Percentiles rank a stretch among this genome's conserved stretches.
Evolutionary conservation across 2,888 invertebrate species (phyloP).

Genomic region (Xestia rhomboidea): DNA sequence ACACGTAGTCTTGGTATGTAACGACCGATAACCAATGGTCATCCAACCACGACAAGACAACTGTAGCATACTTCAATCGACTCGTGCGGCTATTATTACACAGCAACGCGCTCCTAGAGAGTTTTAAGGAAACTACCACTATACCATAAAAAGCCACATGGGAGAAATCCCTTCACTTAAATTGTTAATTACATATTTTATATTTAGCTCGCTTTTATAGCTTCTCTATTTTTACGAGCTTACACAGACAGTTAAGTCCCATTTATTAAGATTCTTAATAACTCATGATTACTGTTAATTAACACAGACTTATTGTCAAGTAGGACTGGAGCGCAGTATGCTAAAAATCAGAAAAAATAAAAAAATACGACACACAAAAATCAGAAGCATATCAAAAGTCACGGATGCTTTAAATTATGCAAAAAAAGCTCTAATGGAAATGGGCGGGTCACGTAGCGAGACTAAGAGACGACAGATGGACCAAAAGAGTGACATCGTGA

Average conservation of each 20-base stretch:
- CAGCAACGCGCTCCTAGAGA: background rate
- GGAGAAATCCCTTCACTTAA: background rate
- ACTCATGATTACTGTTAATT: constrained; percentile 14
- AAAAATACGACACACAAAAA: no score
- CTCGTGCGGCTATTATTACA: background rate
- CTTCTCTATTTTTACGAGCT: background rate
- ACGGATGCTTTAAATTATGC: no score
- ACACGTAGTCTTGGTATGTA: background rate
- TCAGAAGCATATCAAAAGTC: no score
- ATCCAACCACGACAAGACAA: background rate
- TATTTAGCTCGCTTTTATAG: background rate
- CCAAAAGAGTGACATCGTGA: no score
- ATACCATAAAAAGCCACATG: background rate
- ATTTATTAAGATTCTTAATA: constrained; percentile 5
- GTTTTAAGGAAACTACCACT: background rate
- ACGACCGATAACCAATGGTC: background rate
- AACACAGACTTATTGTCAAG: background rate
- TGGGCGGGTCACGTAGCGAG: no score
- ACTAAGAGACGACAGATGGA: no score
- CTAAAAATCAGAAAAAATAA: no score
- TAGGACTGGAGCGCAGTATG: no score
- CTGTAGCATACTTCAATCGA: background rate
- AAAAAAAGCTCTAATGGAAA: no score
- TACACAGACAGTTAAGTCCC: background rate
- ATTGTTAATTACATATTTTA: background rate